Conservation (phyloP, 2,888 invertebrate genomes). For the Yponomeuta malinellus region DNA sequence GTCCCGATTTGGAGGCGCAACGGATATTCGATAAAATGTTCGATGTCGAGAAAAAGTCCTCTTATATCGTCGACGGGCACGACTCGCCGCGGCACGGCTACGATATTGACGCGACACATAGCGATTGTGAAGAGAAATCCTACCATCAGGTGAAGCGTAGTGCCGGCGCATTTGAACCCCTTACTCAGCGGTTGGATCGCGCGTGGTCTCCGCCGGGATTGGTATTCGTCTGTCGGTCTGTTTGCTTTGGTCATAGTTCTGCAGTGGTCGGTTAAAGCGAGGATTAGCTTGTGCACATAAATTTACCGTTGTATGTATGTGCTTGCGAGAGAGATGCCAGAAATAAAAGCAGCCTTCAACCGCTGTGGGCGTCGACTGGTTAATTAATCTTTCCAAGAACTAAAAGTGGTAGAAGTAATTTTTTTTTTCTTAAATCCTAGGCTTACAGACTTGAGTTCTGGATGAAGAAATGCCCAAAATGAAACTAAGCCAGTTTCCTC, state of each 20-base stretch:
- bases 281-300: too few species aligned
- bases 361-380: too few species aligned
- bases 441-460: too few species aligned
- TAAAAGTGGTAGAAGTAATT: too few species aligned
- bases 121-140: constrained; percentile 66
- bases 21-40: constrained; percentile 77
- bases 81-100: constrained; percentile 57
- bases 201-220: background rate
- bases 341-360: too few species aligned
- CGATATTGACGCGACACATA: constrained; percentile 65
- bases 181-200: background rate
- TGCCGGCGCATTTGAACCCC: constrained; percentile 8
- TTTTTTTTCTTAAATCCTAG: too few species aligned
- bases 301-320: too few species aligned
- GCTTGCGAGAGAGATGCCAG: too few species aligned
- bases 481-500: too few species aligned
- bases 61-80: constrained; percentile 27
- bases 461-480: too few species aligned
- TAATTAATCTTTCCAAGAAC: too few species aligned
- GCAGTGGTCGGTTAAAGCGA: background rate
- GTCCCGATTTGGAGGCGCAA: constrained; percentile 74
- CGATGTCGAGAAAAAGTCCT: constrained; percentile 70
- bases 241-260: background rate
- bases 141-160: constrained; percentile 63
- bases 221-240: background rate